Conservation (phyloP, 1,140 invertebrate genomes). For the Drosophila bipectinata region DNA sequence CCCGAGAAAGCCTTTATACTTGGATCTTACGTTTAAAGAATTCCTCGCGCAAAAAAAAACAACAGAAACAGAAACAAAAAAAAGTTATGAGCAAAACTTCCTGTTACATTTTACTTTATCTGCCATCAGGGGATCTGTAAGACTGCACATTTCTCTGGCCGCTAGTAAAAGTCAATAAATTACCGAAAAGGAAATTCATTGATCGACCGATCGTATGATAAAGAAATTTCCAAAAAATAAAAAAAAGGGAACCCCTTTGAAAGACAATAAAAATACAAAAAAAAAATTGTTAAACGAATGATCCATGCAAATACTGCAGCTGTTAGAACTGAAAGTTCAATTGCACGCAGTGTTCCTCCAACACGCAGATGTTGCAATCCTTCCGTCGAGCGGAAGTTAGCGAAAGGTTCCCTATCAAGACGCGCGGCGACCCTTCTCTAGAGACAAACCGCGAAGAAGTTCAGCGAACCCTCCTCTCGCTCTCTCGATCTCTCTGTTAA, state of each 20-base stretch:
- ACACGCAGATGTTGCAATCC: slow-evolving; percentile 76
- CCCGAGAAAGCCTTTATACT: slow-evolving; percentile 18
- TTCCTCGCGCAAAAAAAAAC: slow-evolving; percentile 12
- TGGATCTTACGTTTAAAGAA: slow-evolving; percentile 4
- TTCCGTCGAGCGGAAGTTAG: slow-evolving; percentile 65
- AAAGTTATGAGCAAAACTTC: slow-evolving; percentile 51
- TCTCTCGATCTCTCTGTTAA: background rate
- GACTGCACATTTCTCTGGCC: slow-evolving; percentile 29
- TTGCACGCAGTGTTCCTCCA: slow-evolving; percentile 41
- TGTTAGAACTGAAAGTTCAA: slow-evolving; percentile 68
- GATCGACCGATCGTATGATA: slow-evolving; percentile 65
- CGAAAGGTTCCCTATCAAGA: slow-evolving; percentile 65
- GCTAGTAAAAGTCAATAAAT: slow-evolving; percentile 78
- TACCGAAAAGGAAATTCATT: slow-evolving; percentile 75
- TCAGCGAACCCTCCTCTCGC: slow-evolving; percentile 50
- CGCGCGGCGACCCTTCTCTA: slow-evolving; percentile 27
- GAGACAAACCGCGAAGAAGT: slow-evolving; percentile 22
- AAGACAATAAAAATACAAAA: background rate
- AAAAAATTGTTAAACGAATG: slow-evolving; percentile 6
- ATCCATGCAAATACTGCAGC: slow-evolving; percentile 59
- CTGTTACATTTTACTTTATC: slow-evolving; percentile 58
- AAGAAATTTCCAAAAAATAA: slow-evolving; percentile 40
- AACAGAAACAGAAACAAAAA: background rate
- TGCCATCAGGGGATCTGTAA: slow-evolving; percentile 20
- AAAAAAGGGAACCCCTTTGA: slow-evolving; percentile 5